Evolutionary conservation across 1,140 invertebrate genomes (phyloP).

Genomic region (Contarinia nasturtii): DNA sequence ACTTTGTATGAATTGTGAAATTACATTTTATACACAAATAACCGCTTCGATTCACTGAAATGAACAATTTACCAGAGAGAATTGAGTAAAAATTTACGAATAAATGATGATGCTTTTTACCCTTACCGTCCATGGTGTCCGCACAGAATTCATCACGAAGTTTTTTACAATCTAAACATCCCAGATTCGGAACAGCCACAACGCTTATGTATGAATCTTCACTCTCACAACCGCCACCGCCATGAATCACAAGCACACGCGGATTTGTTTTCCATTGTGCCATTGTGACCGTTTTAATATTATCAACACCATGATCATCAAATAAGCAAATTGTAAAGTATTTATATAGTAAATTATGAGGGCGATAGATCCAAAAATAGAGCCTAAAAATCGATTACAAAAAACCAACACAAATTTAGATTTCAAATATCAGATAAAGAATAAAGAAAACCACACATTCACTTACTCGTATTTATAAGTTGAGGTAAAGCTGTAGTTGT

Average conservation of each 20-base stretch:
- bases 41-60: slow-evolving; percentile 17
- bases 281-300: slow-evolving; percentile 32
- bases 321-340: slow-evolving; percentile 28
- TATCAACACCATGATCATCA: slow-evolving; percentile 34
- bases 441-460: not conserved
- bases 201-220: slow-evolving; percentile 23
- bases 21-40: slow-evolving; percentile 21
- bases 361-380: slow-evolving; percentile 22
- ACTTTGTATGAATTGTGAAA: slow-evolving; percentile 23
- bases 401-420: too few species aligned
- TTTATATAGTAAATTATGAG: slow-evolving; percentile 15
- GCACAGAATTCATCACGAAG: slow-evolving; percentile 12
- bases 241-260: slow-evolving; percentile 32
- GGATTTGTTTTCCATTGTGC: slow-evolving; percentile 36
- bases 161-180: slow-evolving; percentile 22
- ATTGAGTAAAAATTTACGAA: not conserved
- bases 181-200: slow-evolving; percentile 23
- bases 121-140: slow-evolving; percentile 5
- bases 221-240: slow-evolving; percentile 19
- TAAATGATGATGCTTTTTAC: not conserved
- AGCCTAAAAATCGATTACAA: slow-evolving; percentile 12
- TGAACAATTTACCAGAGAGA: not conserved
- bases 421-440: not conserved
- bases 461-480: slow-evolving; percentile 23
- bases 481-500: slow-evolving; percentile 20